Conservation (phyloP, 2,888 invertebrate genomes). For the Apantesis nais region DNA sequence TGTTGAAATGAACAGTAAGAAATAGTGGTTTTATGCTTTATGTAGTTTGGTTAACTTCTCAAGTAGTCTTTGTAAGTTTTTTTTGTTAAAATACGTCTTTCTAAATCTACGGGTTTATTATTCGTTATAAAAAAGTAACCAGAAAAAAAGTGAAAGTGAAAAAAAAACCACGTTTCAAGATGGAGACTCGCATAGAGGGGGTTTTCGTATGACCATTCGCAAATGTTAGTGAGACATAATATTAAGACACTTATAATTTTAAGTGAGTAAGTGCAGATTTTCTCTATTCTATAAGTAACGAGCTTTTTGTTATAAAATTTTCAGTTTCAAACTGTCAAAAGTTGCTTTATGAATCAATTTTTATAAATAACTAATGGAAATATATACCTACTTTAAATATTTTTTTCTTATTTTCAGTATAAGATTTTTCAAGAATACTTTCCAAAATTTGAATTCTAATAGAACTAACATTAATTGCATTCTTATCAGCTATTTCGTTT, state of each 20-base stretch:
- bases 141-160: not conserved
- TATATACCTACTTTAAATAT: no score
- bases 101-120: not conserved
- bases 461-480: conserved; percentile 77
- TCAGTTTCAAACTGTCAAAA: no score
- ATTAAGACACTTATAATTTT: no score
- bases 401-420: conserved; percentile 62
- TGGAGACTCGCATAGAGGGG: not conserved
- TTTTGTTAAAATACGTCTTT: not conserved
- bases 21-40: conserved; percentile 17
- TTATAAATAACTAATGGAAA: no score
- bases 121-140: not conserved
- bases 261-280: no score
- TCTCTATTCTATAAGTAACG: no score
- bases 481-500: conserved; percentile 82
- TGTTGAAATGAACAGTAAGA: conserved; percentile 23
- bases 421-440: conserved; percentile 71
- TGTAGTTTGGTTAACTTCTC: conserved; percentile 10
- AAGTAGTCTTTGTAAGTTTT: not conserved
- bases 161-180: not conserved
- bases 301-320: no score
- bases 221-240: no score
- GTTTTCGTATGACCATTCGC: not conserved
- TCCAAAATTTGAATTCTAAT: conserved; percentile 81
- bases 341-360: no score